Evolutionary conservation across 2,888 invertebrate genomes (phyloP), one percentile per base, ranked within the genome.

Genomic region (Apomyelois bistriatella): DNA sequence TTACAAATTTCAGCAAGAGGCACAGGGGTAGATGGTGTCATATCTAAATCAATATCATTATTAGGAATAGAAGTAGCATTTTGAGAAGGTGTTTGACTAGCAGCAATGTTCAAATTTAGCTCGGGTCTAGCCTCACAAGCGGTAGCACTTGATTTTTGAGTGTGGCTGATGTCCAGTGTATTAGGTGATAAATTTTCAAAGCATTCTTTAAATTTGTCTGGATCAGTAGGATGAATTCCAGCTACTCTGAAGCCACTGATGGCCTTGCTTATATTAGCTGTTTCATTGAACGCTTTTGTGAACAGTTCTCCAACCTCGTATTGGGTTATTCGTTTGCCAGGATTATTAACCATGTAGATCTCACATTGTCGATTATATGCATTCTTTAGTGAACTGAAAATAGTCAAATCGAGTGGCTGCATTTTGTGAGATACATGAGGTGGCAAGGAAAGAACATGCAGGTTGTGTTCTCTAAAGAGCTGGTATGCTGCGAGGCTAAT

Each of bases 391-490:
- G 42, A 13, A 9, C 17, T 42, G 28, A 28, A 28, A 5, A 28
- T 28, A 5, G 28, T 28, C 3, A 28, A 7, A 28, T 28, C 30
- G 9, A 30, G 10, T 47, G 30, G 30, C 32, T 47, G 43, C 43
- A 43, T 43, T 16, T 30, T 47, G 22, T 70, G 70, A 12, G 64
- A 62, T 1, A 59, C 57, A 48, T 71, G 69, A 1, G 71, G 68
- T 32, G 67, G 67, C 17, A 68, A 42, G 8, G 62, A 60, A 3
- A 70, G 35, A n/a, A 68, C 28, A 15, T 53, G 32, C 22, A 71
- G 60, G 30, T 60, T 47, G 53, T 66, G 59, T 30, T 59, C 49
- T 48, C 57, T 37, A 48, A 56, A 60, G n/a, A 40, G 40, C 8
- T 40, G 7, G 15, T 13, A 12, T 13, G 28, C 28, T 28, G 4